phyloP scores from a whole-genome alignment of 2,888 invertebrate species.

The Lissocephala sabroskyi region DNA sequence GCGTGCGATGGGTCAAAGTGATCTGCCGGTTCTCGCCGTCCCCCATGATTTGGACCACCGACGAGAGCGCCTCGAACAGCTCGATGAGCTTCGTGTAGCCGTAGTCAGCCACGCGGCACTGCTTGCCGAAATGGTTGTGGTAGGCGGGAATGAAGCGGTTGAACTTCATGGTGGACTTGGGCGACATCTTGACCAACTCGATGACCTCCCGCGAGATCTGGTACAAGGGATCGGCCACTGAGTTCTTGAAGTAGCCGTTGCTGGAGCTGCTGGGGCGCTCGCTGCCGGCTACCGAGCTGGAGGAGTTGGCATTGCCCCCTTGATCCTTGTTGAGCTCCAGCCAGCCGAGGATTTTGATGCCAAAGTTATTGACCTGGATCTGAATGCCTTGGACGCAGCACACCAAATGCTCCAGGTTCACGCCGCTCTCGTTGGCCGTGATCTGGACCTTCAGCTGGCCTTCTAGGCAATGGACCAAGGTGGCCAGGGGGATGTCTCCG shows the following conservation, averaged over 20 bases:
- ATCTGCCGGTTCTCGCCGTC: constrained; percentile 89
- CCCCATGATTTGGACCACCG: constrained; percentile 92
- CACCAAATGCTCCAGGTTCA: constrained; percentile 91
- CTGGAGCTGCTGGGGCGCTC: constrained; percentile 1
- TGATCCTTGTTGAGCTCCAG: constrained; percentile 62
- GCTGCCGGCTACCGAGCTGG: constrained; percentile 31
- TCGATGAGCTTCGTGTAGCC: constrained; percentile 96
- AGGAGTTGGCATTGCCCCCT: constrained; percentile 52
- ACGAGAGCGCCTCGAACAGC: constrained; percentile 88
- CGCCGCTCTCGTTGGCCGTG: constrained; percentile 76
- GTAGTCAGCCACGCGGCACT: constrained; percentile 96
- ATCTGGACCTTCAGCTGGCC: constrained; percentile 66
- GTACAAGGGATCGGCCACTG: constrained; percentile 72
- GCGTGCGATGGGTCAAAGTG: constrained; percentile 90
- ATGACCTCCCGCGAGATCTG: constrained; percentile 90
- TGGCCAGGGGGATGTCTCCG: constrained; percentile 71
- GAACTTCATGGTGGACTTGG: constrained; percentile 86
- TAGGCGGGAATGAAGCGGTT: constrained; percentile 94
- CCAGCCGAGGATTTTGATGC: constrained; percentile 71
- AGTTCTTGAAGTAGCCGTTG: constrained; percentile 57
- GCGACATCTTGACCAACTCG: constrained; percentile 86
- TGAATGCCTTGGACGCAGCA: constrained; percentile 85
- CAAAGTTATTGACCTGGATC: constrained; percentile 72
- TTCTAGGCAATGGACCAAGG: constrained; percentile 70
- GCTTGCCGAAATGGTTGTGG: constrained; percentile 96